Percentiles rank a stretch among this genome's conserved stretches.
Conservation (phyloP, 2,888 invertebrate species). For the Archips xylosteana region DNA sequence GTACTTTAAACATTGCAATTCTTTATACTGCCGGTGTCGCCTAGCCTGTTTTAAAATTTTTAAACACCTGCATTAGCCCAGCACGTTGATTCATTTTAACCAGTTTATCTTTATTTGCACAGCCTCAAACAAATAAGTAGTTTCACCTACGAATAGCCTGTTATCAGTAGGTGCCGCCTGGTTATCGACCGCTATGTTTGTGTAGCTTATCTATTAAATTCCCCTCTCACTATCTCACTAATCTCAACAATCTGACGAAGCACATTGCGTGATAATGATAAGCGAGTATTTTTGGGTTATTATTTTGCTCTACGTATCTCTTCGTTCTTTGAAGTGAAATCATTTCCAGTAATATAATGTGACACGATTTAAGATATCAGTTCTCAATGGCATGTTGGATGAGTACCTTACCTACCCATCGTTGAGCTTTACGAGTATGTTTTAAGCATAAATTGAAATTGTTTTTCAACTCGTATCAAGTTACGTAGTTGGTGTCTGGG, state of each 20-base stretch:
- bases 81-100: slow-evolving; percentile 1
- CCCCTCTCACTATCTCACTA: slow-evolving; percentile 54
- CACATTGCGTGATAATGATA: slow-evolving; percentile 62
- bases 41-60: background rate
- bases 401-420: background rate
- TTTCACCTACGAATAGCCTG: slow-evolving; percentile 22
- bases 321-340: slow-evolving; percentile 23
- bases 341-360: slow-evolving; percentile 20
- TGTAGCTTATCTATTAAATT: slow-evolving; percentile 54
- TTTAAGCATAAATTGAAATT: background rate
- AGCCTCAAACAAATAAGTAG: slow-evolving; percentile 30
- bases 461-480: background rate
- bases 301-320: slow-evolving; percentile 51
- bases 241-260: slow-evolving; percentile 40
- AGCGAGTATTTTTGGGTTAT: slow-evolving; percentile 69
- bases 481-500: slow-evolving; percentile 4
- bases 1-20: background rate
- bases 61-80: slow-evolving; percentile 6
- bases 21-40: background rate
- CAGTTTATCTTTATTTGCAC: slow-evolving; percentile 35
- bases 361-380: slow-evolving; percentile 6
- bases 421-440: background rate
- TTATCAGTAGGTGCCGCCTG: slow-evolving; percentile 34
- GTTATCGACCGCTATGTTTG: slow-evolving; percentile 42
- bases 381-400: slow-evolving; percentile 2